These are phyloP conservation scores for Celastrina argiolus DNA, from an alignment of 2,888 invertebrate genomes.

Conservation along the genomic window DNA sequence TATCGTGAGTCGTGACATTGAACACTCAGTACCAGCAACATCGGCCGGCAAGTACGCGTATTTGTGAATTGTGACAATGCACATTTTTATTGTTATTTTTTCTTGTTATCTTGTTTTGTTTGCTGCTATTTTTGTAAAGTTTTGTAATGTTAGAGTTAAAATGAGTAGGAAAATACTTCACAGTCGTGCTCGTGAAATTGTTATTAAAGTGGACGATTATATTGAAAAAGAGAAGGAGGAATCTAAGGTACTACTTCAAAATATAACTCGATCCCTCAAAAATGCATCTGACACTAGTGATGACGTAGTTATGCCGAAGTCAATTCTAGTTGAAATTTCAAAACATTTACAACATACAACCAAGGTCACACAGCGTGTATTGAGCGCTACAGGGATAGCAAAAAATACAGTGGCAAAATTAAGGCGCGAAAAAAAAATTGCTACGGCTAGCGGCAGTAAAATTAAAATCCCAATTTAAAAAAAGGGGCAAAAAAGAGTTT, in stretches of 20 bases:
- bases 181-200: conserved; percentile 34
- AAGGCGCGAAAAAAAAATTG: conserved; percentile 28
- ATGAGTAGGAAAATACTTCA: conserved; percentile 31
- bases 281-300: conserved; percentile 25
- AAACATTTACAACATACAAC: conserved; percentile 30
- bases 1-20: conserved; percentile 26
- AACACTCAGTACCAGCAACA: conserved; percentile 31
- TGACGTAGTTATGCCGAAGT: conserved; percentile 29
- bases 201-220: conserved; percentile 34
- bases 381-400: conserved; percentile 30
- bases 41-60: conserved; percentile 28
- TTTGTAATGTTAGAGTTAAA: too few relatives aligned
- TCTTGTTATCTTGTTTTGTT: too few relatives aligned
- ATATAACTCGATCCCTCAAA: conserved; percentile 28
- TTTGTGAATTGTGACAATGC: conserved; percentile 29
- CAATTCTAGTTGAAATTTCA: conserved; percentile 29
- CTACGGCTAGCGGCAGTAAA: conserved; percentile 32
- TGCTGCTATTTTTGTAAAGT: too few relatives aligned
- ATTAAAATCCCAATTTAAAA: conserved; percentile 33
- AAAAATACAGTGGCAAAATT: conserved; percentile 34
- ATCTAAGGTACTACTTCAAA: conserved; percentile 26
- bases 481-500: too few relatives aligned
- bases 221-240: conserved; percentile 33
- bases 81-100: too few relatives aligned
- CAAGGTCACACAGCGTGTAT: conserved; percentile 31